Percentiles rank a stretch among this genome's conserved stretches.
Evolutionary conservation across 1,140 invertebrate genomes (phyloP).

Genomic region (Caenorhabditis latens): DNA sequence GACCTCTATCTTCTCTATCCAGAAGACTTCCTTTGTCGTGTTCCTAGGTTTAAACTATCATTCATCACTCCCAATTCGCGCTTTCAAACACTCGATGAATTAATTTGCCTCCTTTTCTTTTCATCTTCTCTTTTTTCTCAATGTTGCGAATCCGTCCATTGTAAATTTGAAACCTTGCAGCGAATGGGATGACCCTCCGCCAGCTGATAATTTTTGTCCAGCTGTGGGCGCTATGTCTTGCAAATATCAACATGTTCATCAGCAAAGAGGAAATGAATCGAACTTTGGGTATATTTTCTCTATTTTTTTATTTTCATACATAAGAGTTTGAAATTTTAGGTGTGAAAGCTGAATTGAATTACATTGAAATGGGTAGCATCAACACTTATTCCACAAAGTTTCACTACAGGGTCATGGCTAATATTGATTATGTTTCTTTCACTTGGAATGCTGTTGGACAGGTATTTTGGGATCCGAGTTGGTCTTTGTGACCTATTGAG

Average conservation of each 20-base stretch:
- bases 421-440: conserved; percentile 73
- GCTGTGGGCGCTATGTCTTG: conserved; percentile 5
- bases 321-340: conserved; percentile 58
- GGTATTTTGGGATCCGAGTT: conserved; percentile 5
- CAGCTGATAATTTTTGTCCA: conserved; percentile 47
- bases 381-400: conserved; percentile 76
- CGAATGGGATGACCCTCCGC: conserved; percentile 35
- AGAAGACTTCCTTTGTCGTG: neutral
- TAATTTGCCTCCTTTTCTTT: conserved; percentile 33
- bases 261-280: conserved; percentile 74
- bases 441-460: conserved; percentile 69
- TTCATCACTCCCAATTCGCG: conserved; percentile 38
- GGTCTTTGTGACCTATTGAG: neutral
- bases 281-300: conserved; percentile 68
- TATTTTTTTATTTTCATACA: neutral
- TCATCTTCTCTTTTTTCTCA: neutral
- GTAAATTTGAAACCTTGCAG: neutral
- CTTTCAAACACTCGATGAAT: conserved; percentile 35
- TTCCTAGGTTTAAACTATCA: neutral
- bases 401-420: conserved; percentile 74
- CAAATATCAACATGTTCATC: conserved; percentile 74
- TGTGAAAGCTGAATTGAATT: conserved; percentile 72
- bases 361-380: conserved; percentile 72
- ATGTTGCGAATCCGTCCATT: neutral
- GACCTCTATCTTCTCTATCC: conserved; percentile 25